Conservation (phyloP, 2,888 invertebrate species). For the Thecophora atra region DNA sequence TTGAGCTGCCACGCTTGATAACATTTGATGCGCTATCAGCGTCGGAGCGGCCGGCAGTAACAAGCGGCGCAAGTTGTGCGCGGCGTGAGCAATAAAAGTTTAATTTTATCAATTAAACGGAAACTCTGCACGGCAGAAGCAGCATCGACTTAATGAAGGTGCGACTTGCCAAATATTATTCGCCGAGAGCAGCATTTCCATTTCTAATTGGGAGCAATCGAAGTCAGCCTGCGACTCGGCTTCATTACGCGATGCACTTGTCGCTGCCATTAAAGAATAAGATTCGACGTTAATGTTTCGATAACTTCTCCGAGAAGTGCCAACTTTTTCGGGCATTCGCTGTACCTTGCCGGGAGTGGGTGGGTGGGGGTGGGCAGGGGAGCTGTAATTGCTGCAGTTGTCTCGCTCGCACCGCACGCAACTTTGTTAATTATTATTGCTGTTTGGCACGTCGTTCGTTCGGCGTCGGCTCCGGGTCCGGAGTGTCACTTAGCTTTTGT, state of each 20-base stretch:
- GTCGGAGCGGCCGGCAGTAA: not conserved
- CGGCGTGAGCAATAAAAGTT: slow-evolving; percentile 30
- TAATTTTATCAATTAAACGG: slow-evolving; percentile 32
- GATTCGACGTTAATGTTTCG: slow-evolving; percentile 44
- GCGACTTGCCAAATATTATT: no score
- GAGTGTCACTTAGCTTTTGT: slow-evolving; percentile 26
- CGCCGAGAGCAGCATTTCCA: not conserved
- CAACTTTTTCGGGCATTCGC: not conserved
- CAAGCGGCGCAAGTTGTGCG: slow-evolving; percentile 4
- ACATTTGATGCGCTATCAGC: slow-evolving; percentile 24
- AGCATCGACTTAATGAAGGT: not conserved
- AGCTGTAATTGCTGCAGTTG: slow-evolving; percentile 7
- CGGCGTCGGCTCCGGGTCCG: slow-evolving; percentile 25
- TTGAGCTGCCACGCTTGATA: slow-evolving; percentile 16
- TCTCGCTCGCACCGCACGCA: not conserved
- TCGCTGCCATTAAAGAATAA: slow-evolving; percentile 47
- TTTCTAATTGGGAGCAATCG: not conserved
- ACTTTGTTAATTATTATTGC: slow-evolving; percentile 37
- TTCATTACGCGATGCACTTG: slow-evolving; percentile 48
- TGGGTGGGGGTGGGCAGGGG: not conserved
- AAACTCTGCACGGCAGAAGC: not conserved
- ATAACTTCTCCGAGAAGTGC: not conserved
- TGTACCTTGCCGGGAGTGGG: no score
- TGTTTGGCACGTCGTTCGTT: slow-evolving; percentile 19
- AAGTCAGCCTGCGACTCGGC: not conserved